These are phyloP conservation scores for Pteromalus puparum DNA, from an alignment of 1,140 invertebrate species.

Conservation along the genomic window DNA sequence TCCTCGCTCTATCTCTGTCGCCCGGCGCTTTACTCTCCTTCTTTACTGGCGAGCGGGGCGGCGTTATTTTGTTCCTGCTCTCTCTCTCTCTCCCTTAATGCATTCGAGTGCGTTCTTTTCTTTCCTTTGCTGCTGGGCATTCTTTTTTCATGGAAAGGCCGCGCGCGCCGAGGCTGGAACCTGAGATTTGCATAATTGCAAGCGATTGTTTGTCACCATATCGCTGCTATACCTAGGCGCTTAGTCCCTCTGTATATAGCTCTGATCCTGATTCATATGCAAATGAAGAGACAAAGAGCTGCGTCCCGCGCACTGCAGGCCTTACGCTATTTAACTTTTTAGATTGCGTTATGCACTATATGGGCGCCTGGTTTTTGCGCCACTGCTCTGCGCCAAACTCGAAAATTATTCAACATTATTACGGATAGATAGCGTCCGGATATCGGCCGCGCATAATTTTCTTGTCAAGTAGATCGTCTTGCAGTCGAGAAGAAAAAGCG, in stretches of 20 bases:
- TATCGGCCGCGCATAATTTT: slow-evolving; percentile 27
- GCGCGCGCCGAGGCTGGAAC: slow-evolving; percentile 59
- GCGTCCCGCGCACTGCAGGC: not conserved
- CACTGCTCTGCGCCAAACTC: slow-evolving; percentile 12
- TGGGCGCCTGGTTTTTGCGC: not conserved
- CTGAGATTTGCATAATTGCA: slow-evolving; percentile 71
- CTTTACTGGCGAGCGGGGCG: slow-evolving; percentile 6
- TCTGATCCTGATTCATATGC: slow-evolving; percentile 71
- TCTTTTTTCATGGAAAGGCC: slow-evolving; percentile 7
- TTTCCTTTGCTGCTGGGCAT: not conserved
- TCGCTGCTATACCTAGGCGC: slow-evolving; percentile 54
- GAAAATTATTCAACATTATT: slow-evolving; percentile 39
- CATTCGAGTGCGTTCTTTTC: slow-evolving; percentile 6
- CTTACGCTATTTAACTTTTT: slow-evolving; percentile 30
- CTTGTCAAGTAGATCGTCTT: not conserved
- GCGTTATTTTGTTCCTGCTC: slow-evolving; percentile 45
- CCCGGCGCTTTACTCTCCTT: slow-evolving; percentile 24
- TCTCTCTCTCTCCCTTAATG: slow-evolving; percentile 44
- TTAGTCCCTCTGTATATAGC: slow-evolving; percentile 37
- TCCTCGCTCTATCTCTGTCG: not conserved
- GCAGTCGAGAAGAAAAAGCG: not conserved
- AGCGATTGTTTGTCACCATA: slow-evolving; percentile 72
- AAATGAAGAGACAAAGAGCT: slow-evolving; percentile 59
- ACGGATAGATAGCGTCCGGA: slow-evolving; percentile 14
- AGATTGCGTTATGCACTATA: not conserved